Evolutionary conservation across 2,113 vertebrate genomes (phyloP).

Genomic region (Trogon surrucura): DNA sequence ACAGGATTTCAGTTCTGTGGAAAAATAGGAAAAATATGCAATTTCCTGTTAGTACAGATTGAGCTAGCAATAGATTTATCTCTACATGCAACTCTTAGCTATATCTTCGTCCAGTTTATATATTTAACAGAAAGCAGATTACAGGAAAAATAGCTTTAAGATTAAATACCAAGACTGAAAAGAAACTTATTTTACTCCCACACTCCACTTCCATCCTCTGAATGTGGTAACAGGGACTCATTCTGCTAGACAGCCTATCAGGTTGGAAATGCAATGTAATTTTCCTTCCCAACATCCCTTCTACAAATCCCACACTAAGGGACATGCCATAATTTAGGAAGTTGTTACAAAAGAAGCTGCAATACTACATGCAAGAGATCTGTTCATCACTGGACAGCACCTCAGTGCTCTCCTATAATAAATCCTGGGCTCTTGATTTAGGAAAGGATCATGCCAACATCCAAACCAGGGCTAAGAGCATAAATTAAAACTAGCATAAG

Average conservation of each 20-base stretch:
- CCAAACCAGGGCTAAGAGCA: neutral
- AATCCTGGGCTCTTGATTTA: neutral
- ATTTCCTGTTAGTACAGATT: neutral
- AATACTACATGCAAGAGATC: neutral
- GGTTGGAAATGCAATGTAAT: neutral
- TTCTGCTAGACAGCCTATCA: neutral
- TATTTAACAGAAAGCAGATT: neutral
- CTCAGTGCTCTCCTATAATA: neutral
- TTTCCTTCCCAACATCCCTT: neutral
- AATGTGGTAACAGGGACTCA: neutral
- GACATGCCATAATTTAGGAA: neutral
- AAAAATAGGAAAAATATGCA: neutral
- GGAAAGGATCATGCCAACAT: neutral
- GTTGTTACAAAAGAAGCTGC: neutral
- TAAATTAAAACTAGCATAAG: neutral
- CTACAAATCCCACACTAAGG: neutral
- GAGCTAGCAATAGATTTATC: neutral
- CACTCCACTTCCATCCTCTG: neutral
- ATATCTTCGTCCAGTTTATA: neutral
- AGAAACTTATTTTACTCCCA: neutral
- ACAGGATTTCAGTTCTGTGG: neutral
- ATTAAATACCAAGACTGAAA: neutral
- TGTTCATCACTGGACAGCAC: neutral
- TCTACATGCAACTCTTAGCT: neutral
- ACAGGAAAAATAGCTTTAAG: neutral